These are phyloP conservation scores for Sebastiscus albofasciatus DNA, from an alignment of 2,797 vertebrate species.

Conservation along the genomic window DNA sequence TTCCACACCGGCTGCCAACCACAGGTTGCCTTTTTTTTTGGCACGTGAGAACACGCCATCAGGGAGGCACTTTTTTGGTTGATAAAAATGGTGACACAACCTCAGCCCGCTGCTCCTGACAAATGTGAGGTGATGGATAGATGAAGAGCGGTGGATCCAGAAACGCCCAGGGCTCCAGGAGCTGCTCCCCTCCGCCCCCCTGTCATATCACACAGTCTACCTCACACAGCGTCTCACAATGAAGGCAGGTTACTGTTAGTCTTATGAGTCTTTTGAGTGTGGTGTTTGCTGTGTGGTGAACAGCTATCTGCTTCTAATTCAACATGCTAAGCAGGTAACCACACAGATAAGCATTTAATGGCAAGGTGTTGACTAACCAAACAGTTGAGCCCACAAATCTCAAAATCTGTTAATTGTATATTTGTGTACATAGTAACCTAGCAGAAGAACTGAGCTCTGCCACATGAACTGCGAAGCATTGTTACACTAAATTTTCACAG, in stretches of 20 bases:
- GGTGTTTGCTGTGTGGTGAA: background rate
- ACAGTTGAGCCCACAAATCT: background rate
- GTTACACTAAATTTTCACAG: too few relatives aligned
- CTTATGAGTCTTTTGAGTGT: background rate
- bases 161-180: background rate
- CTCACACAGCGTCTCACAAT: too few relatives aligned
- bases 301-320: background rate
- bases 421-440: too few relatives aligned
- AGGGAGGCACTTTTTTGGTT: background rate
- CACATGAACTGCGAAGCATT: too few relatives aligned
- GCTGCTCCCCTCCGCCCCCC: background rate
- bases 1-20: background rate
- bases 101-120: background rate
- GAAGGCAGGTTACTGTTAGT: background rate
- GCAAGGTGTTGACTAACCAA: background rate
- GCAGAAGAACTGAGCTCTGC: too few relatives aligned
- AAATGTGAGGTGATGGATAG: conserved; percentile 1
- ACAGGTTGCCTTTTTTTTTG: background rate
- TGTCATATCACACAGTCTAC: background rate
- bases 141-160: background rate
- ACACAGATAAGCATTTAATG: too few relatives aligned
- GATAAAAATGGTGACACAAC: background rate
- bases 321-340: background rate
- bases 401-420: too few relatives aligned
- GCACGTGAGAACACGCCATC: background rate